Evolutionary conservation across 2,888 invertebrate genomes (phyloP).

Genomic region (Himalopsyche anomala): DNA sequence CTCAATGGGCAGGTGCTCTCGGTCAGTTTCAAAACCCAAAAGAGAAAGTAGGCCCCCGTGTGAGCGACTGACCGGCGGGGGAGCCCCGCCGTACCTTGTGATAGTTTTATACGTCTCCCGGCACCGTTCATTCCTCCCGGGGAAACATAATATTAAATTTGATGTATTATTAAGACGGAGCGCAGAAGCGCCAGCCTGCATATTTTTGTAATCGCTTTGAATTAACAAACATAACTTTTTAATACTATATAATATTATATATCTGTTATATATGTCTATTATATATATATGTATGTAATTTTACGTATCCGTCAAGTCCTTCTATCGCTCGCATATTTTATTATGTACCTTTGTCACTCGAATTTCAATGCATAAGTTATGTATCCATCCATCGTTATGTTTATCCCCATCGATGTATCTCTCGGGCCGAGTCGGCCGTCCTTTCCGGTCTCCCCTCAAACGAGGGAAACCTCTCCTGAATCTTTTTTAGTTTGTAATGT

Average conservation of each 20-base stretch:
- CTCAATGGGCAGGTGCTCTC: constrained; percentile 78
- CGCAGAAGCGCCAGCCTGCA: constrained; percentile 21
- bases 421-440: constrained; percentile 63
- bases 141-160: constrained; percentile 24
- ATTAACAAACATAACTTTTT: constrained; percentile 26
- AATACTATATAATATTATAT: constrained; percentile 14
- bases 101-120: constrained; percentile 54
- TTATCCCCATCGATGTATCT: constrained; percentile 41
- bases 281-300: constrained; percentile 31
- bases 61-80: background rate
- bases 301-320: background rate
- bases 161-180: constrained; percentile 20
- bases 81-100: constrained; percentile 45
- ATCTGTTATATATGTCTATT: constrained; percentile 31
- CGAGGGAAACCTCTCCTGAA: constrained; percentile 13
- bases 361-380: background rate
- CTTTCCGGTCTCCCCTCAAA: constrained; percentile 6
- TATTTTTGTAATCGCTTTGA: constrained; percentile 30
- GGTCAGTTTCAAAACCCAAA: constrained; percentile 78
- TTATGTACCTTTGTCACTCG: constrained; percentile 14
- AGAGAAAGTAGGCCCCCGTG: constrained; percentile 69
- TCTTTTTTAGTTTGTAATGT: constrained; percentile 27
- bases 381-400: constrained; percentile 6
- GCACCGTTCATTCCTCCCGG: constrained; percentile 12
- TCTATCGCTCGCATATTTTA: constrained; percentile 12